Evolutionary conservation across 2,888 invertebrate genomes (phyloP), one percentile per base, ranked within the genome.

Genomic region (Itoplectis maculator): DNA sequence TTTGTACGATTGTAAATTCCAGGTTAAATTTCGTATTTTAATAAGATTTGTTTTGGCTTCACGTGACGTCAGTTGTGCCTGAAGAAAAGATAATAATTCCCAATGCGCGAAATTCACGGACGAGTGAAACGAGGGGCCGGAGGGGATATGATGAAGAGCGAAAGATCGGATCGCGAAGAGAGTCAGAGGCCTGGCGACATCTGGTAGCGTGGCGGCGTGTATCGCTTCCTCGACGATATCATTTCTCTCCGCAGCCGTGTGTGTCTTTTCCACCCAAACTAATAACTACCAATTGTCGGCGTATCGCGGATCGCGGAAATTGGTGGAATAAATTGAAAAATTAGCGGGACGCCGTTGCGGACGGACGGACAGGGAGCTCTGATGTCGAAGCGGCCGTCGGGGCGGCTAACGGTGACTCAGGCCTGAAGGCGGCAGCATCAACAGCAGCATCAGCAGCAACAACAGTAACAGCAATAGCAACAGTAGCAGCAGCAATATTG

Each of bases 291-390:
- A 90, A 89, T 90, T 90, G 90, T 88, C 89, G 89, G 88, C 87
- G 86, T 90, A 90, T 90, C 89, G 90, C 87, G 87, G 85, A 88
- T 86, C 88, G 85, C 76, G 82, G 88, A 91, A 91, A 91, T 91
- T 91, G 91, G 88, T 81, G 86, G 88, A 90, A 90, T 91, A 91
- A 91, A 91, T 91, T 91, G 91, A 91, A 91, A 91, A 91, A 91
- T 91, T 91, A 91, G 91, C 88, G 88, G 89, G 86, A 89, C 87
- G 81, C 69, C 35, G 59, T 66, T 63, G 74, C 49, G 74, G 42
- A 69, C 18, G 59, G 73, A 77, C 59, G 66, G 49, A 56, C 68
- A 74, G 74, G n/a, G n/a, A n/a, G n/a, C n/a, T n/a, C 68, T 76
- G 81, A 79, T 72, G 65, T 70, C 70, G 70, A 73, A 61, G 59